Evolutionary conservation across 37 sponge, comb jelly and placozoan species (phyloP).

Genomic region (Axinella damicornis): DNA sequence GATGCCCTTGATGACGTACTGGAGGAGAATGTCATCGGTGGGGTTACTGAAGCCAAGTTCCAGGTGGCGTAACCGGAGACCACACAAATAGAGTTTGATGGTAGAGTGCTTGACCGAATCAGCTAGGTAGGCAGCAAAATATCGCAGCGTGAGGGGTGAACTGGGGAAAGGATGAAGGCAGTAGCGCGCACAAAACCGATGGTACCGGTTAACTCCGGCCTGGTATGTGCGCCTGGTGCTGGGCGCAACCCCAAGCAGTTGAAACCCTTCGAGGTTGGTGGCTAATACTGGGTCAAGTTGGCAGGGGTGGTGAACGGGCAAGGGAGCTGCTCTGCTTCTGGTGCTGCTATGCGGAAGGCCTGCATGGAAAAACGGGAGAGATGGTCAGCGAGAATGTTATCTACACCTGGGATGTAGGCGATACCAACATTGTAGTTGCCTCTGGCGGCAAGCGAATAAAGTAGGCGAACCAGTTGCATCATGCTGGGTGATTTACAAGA

Average conservation of each 20-base stretch:
- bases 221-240: slow-evolving; percentile 7
- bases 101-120: background rate
- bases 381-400: slow-evolving; percentile 35
- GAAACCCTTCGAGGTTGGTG: background rate
- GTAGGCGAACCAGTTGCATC: slow-evolving; percentile 33
- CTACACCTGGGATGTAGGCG: slow-evolving; percentile 25
- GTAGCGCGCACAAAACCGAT: slow-evolving; percentile 13
- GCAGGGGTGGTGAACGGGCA: slow-evolving; percentile 6
- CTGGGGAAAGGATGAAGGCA: slow-evolving; percentile 32
- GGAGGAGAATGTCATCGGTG: background rate
- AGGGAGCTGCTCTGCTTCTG: too few relatives aligned
- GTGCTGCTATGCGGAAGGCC: slow-evolving; percentile 2
- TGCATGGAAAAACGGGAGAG: slow-evolving; percentile 22
- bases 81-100: slow-evolving; percentile 37
- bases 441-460: slow-evolving; percentile 5
- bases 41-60: slow-evolving; percentile 6
- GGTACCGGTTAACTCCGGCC: background rate
- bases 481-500: background rate
- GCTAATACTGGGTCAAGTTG: background rate
- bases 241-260: background rate
- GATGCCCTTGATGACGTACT: slow-evolving; percentile 20
- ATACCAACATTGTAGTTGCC: background rate
- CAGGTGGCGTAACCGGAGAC: slow-evolving; percentile 21
- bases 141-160: background rate
- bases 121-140: background rate